Conservation (phyloP, 2,888 invertebrate genomes). For the Theodoxus fluviatilis region DNA sequence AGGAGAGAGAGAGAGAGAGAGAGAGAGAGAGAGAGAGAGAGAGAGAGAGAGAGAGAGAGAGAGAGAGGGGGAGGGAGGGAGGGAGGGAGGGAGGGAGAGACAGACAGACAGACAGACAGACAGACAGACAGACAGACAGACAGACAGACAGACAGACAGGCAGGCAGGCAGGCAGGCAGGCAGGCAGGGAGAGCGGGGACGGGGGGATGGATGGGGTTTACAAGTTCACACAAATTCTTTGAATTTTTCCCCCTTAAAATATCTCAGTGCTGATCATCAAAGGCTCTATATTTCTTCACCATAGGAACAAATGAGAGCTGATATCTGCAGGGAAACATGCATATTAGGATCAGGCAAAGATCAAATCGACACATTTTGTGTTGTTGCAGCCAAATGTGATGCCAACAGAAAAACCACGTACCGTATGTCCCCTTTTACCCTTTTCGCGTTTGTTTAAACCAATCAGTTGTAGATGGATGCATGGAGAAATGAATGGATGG, state of each 20-base stretch:
- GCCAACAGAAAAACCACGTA: too few relatives aligned
- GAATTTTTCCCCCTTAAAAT: background rate
- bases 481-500: too few relatives aligned
- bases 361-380: too few relatives aligned
- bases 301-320: too few relatives aligned
- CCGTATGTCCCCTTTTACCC: too few relatives aligned
- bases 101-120: background rate
- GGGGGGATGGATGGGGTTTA: background rate
- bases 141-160: background rate
- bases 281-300: too few relatives aligned
- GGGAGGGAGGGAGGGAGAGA: background rate
- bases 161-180: background rate
- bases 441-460: too few relatives aligned
- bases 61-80: background rate
- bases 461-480: too few relatives aligned
- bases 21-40: background rate
- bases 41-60: constrained; percentile 10
- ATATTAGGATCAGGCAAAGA: too few relatives aligned
- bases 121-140: background rate
- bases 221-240: background rate
- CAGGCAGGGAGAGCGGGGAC: background rate
- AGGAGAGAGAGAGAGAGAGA: constrained; percentile 12
- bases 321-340: too few relatives aligned
- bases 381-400: too few relatives aligned
- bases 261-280: too few relatives aligned